Evolutionary conservation across 1,140 invertebrate genomes (phyloP).

Genomic region (Drosophila pectinifera): DNA sequence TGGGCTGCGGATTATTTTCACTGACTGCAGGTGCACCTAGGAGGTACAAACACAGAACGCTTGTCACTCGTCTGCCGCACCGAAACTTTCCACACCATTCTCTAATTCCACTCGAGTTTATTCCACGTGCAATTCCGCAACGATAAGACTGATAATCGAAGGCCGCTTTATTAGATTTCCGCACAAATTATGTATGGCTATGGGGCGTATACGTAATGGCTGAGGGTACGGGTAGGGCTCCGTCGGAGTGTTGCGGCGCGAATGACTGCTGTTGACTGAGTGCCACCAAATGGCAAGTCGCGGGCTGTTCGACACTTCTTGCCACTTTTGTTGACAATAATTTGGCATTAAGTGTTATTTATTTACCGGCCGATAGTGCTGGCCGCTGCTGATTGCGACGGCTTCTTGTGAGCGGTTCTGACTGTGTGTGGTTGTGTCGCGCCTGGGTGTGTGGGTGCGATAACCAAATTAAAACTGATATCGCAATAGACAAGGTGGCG

Average conservation of each 20-base stretch:
- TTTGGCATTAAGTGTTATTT: constrained; percentile 78
- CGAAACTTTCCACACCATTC: constrained; percentile 42
- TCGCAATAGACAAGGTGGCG: constrained; percentile 71
- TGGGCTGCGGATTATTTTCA: constrained; percentile 8
- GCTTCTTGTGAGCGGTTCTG: constrained; percentile 18
- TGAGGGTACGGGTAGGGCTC: background rate
- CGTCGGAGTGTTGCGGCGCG: constrained; percentile 20
- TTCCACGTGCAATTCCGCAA: constrained; percentile 12
- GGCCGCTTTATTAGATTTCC: constrained; percentile 42
- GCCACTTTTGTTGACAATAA: constrained; percentile 70
- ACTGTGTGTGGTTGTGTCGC: constrained; percentile 6
- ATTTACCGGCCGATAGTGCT: constrained; percentile 71
- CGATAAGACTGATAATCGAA: constrained; percentile 49
- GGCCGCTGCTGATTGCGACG: constrained; percentile 41
- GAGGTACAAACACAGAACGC: background rate
- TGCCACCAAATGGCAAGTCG: constrained; percentile 35
- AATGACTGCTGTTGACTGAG: constrained; percentile 51
- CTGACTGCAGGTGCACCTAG: constrained; percentile 4
- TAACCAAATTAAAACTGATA: constrained; percentile 77
- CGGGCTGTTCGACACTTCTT: constrained; percentile 64
- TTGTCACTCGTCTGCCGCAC: constrained; percentile 6
- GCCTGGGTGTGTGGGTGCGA: constrained; percentile 39
- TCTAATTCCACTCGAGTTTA: constrained; percentile 2
- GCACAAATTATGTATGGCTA: constrained; percentile 35
- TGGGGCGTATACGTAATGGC: constrained; percentile 10